Conservation (phyloP, 2,888 invertebrate species). For the Hoplodrina blanda region DNA sequence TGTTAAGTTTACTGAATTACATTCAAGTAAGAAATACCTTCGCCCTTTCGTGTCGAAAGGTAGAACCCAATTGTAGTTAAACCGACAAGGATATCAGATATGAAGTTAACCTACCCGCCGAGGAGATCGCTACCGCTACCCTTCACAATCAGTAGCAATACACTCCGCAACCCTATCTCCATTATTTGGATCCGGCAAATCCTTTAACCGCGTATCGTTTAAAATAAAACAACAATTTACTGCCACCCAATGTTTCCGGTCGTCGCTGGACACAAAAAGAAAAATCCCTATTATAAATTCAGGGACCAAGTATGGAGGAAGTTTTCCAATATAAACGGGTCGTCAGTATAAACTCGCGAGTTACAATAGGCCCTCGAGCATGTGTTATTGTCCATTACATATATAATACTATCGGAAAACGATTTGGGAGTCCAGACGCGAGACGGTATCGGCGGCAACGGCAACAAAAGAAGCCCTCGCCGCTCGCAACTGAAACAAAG, state of each 20-base stretch:
- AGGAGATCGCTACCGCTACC: slow-evolving; percentile 24
- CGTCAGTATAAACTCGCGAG: slow-evolving; percentile 67
- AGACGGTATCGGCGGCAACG: slow-evolving; percentile 69
- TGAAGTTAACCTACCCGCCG: slow-evolving; percentile 10
- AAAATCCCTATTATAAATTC: slow-evolving; percentile 58
- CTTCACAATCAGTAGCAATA: slow-evolving; percentile 45
- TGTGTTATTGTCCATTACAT: slow-evolving; percentile 86
- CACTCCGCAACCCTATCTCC: slow-evolving; percentile 49
- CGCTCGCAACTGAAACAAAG: slow-evolving; percentile 81
- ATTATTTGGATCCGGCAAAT: slow-evolving; percentile 43
- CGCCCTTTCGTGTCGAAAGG: background rate
- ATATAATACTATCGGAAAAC: slow-evolving; percentile 88
- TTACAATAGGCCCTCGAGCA: slow-evolving; percentile 72
- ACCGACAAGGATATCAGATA: slow-evolving; percentile 16
- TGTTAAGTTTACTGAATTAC: background rate
- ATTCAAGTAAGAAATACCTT: slow-evolving; percentile 3
- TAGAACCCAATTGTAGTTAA: slow-evolving; percentile 4
- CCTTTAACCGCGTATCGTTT: slow-evolving; percentile 48
- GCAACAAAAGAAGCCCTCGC: slow-evolving; percentile 66
- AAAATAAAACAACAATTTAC: slow-evolving; percentile 56
- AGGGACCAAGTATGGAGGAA: slow-evolving; percentile 46
- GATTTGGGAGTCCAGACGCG: slow-evolving; percentile 82
- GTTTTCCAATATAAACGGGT: slow-evolving; percentile 62
- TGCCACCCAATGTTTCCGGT: slow-evolving; percentile 27
- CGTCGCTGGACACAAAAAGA: slow-evolving; percentile 26